These are phyloP conservation scores for Globodera ellingtonae DNA, from an alignment of 1,140 invertebrate species.

Conservation along the genomic window DNA sequence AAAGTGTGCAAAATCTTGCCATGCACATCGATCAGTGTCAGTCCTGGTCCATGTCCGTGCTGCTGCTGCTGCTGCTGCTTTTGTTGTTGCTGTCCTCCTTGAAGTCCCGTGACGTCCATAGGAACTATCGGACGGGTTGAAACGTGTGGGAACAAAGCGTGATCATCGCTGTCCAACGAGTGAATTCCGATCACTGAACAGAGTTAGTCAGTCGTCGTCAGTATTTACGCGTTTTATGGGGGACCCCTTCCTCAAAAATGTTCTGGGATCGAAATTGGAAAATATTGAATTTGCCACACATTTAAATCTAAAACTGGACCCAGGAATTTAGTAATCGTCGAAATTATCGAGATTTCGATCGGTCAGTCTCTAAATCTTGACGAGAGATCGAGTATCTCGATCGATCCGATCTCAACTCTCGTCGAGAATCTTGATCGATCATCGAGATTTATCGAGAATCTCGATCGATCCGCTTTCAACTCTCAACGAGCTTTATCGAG, in stretches of 20 bases:
- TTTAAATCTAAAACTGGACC: too few relatives aligned
- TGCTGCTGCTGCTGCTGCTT: neutral
- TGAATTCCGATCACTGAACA: constrained; percentile 1
- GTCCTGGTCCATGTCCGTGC: neutral
- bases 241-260: too few relatives aligned
- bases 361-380: too few relatives aligned
- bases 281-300: too few relatives aligned
- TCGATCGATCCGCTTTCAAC: neutral
- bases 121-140: neutral
- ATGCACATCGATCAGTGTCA: constrained; percentile 26
- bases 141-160: neutral
- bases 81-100: neutral
- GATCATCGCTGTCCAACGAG: constrained; percentile 4
- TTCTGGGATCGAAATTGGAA: too few relatives aligned
- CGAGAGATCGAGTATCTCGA: too few relatives aligned
- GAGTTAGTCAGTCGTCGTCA: neutral
- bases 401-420: neutral
- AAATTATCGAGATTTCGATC: too few relatives aligned
- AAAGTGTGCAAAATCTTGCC: neutral
- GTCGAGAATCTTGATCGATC: neutral
- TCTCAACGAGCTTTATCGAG: too few relatives aligned
- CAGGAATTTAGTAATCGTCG: too few relatives aligned
- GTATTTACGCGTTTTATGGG: too few relatives aligned
- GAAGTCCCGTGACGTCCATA: neutral
- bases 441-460: too few relatives aligned